Base-by-base conservation (phyloP, 2,888 invertebrate species). In the Digitonthophagus gazella region DNA sequence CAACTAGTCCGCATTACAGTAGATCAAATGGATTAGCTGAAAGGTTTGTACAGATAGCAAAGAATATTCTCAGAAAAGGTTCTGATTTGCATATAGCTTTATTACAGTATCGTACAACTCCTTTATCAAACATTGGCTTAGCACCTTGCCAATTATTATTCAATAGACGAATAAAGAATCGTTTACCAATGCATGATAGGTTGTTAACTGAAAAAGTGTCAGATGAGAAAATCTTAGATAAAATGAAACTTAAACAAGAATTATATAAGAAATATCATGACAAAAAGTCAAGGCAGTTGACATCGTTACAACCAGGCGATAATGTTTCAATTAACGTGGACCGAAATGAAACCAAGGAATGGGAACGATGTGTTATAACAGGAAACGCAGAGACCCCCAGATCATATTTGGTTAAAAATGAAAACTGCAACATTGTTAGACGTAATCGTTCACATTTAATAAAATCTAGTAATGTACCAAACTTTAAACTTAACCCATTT, bases 11-110 rank as follows among this genome's bases (percentile, higher is more conserved):
- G 61, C 69, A 65, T 14, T 75, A 72, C 57, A 67, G 71, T 0
- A 61, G 72, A 66, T 67, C 72, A 6, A 75, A 77, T 72, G 75
- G 76, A 2, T 55, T 73, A 19, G 75, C 75, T 6, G 75, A 77
- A 66, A 65, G 72, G 54, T 71, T 65, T 44, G 73, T 74, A 4
- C 64, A 69, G 63, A 75, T 69, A 44, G 71, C 67, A 4, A 73
- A 75, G 69, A 71, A 67, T 14, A 66, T 75, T 14, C 44, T 74
- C 65, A 71, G 67, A 66, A 74, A 74, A 68, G 69, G 66, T 54
- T 19, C 11, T 15, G 68, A 64, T 16, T 56, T 72, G 64, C 6
- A 58, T 63, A 64, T 65, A 65, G 68, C 70, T n/a, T 66, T 73
- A 14, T 11, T 74, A 61, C 70, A 72, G 54, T 73, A 73, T 61